Evolutionary conservation across 2,888 invertebrate genomes (phyloP), one percentile per base, ranked within the genome.

Genomic region (Lamellibrachia columna): DNA sequence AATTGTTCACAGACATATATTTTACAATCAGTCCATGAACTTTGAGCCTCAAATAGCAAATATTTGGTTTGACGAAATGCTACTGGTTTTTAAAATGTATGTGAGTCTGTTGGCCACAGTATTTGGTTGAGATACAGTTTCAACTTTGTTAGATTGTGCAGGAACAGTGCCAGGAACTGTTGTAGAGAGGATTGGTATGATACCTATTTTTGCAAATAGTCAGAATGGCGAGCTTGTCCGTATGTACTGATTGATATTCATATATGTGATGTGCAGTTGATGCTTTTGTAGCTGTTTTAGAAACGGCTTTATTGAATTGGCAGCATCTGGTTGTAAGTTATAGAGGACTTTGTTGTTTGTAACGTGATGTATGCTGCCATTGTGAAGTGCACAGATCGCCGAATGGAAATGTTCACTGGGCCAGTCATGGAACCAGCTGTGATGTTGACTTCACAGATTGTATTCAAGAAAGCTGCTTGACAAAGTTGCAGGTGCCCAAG

Each of bases 241-340:
- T 75, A 22, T 75, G 22, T 75, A 75, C 75, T 75, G 75, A 75
- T 75, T 75, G 75, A 75, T 75, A 75, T 75, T 75, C 75, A 75
- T 75, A 75, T 75, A 75, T 75, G 75, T 75, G 75, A 75, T 75
- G 75, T 75, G 75, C 75, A 75, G 75, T 75, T 75, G 75, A 75
- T 75, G 75, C 75, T 75, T 75, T 75, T 75, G 75, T 75, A 75
- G 75, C 75, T 75, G 75, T 75, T 75, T 75, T 75, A 75, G 75
- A 75, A 75, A 75, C 75, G 75, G 75, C 75, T 75, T 75, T 75
- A 75, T 75, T 75, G 75, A 75, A 75, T 75, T 75, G 75, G 75
- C 75, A 75, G 75, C 75, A 75, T 75, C 75, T n/a, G n/a, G n/a
- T n/a, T 75, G 75, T 75, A 75, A 75, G 75, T 75, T 75, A 22